Base-by-base conservation (phyloP, 2,113 vertebrate genomes). In the Excalfactoria chinensis region DNA sequence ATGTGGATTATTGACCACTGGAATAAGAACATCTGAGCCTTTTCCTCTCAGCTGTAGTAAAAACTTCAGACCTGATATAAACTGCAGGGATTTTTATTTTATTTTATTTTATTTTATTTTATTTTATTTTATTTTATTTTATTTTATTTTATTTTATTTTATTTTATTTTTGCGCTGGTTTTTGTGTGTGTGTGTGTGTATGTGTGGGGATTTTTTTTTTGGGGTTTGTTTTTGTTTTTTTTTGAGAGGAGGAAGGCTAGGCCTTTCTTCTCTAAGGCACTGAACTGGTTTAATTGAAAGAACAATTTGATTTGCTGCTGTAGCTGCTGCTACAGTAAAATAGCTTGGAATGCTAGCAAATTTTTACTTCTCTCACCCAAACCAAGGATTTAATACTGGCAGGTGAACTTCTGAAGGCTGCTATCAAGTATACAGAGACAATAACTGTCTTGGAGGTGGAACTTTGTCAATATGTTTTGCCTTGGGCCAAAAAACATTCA, bases 391-490 rank as follows among this genome's bases (percentile, higher is more conserved):
- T 97, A 97, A 93, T 97, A 96, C 93, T 80, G 89, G 94, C 96
- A 97, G 97, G 97, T 98, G 95, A 97, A 93, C 88, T 96, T 97
- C 86, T 97, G 97, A 98, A 97, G 97, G 97, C 97, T 97, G 95
- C 97, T 95, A 97, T 97, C 96, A 98, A 97, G 96, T 93, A 98
- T 93, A 96, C 96, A 95, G 97, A 98, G 97, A 97, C 97, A 97
- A 96, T 98, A 98, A 97, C 97, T 97, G 96, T 98, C 97, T 98
- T 95, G 83, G 82, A 94, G 93, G 97, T 83, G 30, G 96, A 96
- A 97, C 95, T 98, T 97, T 96, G 97, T 98, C 97, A 97, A 97
- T 97, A 97, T 97, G 97, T 98, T 97, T 97, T 97, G 96, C 97
- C 97, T 96, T 93, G 93, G 97, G 97, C 96, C 94, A 96, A 95